phyloP scores from a whole-genome alignment of 2,888 invertebrate species.

The Leucophora obtusa region DNA sequence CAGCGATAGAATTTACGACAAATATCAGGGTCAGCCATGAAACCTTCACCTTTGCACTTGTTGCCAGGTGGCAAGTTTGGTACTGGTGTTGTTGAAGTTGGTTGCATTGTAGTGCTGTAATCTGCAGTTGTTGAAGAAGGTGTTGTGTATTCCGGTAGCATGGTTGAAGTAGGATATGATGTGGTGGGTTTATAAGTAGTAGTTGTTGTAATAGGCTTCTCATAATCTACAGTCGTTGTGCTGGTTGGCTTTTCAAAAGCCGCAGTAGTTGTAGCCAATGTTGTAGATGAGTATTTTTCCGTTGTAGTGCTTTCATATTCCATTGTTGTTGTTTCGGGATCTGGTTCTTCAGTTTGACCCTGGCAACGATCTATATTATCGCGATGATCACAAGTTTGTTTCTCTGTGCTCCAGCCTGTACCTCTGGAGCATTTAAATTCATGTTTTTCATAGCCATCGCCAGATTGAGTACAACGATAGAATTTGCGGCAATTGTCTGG shows the following conservation, averaged over 20 bases:
- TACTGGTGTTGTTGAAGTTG: conserved; percentile 68
- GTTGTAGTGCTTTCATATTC: conserved; percentile 56
- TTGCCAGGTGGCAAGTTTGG: conserved; percentile 75
- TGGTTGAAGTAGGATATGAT: conserved; percentile 37
- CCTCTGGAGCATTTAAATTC: conserved; percentile 84
- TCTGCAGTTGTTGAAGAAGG: conserved; percentile 64
- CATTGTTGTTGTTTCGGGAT: conserved; percentile 62
- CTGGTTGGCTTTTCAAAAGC: conserved; percentile 58
- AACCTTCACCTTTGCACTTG: conserved; percentile 81
- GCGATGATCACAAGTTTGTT: conserved; percentile 82
- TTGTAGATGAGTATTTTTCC: conserved; percentile 56
- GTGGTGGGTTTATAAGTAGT: conserved; percentile 15
- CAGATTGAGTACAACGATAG: conserved; percentile 81
- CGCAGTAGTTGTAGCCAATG: conserved; percentile 65
- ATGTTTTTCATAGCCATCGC: conserved; percentile 74
- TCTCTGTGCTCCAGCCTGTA: conserved; percentile 85
- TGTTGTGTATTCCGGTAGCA: conserved; percentile 33
- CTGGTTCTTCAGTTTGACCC: conserved; percentile 67
- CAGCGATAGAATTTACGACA: conserved; percentile 82
- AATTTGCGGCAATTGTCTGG: conserved; percentile 82
- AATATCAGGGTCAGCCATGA: conserved; percentile 82
- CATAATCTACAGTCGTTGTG: too few relatives aligned
- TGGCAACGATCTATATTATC: conserved; percentile 74
- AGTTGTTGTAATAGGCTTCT: conserved; percentile 56
- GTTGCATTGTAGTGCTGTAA: conserved; percentile 65